Conservation (phyloP, 1,140 invertebrate species). For the Leptopilina boulardi region DNA sequence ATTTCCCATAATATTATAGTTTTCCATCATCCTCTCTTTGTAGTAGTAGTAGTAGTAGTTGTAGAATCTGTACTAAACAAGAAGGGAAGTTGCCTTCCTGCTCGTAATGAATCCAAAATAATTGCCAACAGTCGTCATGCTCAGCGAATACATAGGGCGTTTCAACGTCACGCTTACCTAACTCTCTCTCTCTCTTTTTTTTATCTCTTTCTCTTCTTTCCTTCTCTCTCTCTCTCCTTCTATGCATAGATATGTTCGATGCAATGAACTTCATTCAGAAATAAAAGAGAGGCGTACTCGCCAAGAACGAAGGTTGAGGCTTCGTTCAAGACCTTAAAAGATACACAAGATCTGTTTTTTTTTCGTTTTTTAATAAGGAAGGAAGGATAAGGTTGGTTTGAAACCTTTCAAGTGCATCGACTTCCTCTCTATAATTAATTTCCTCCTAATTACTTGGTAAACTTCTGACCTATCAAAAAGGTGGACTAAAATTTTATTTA, state of each 20-base stretch:
- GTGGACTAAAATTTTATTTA: no score
- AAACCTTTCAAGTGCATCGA: no score
- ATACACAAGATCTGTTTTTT: background rate
- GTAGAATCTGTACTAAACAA: constrained; percentile 3
- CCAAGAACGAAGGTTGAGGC: background rate
- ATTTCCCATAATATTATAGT: constrained; percentile 39
- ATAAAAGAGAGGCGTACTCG: background rate
- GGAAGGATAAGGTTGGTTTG: background rate
- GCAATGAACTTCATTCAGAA: constrained; percentile 23
- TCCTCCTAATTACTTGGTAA: no score
- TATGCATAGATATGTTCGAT: constrained; percentile 26
- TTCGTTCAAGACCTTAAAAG: background rate
- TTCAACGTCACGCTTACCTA: constrained; percentile 57
- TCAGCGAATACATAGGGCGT: constrained; percentile 53
- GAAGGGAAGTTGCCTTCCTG: constrained; percentile 69
- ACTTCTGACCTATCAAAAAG: no score
- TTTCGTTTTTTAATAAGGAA: constrained; percentile 15
- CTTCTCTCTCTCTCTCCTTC: no score
- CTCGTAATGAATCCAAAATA: constrained; percentile 72
- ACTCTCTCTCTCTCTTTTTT: no score
- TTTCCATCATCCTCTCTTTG: constrained; percentile 27
- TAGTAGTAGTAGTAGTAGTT: no score
- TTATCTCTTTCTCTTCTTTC: no score
- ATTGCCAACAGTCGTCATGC: constrained; percentile 67
- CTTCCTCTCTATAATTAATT: no score